A percentile compares a stretch with the other conserved stretches of the same genome.
Conservation (phyloP, 2,797 vertebrate genomes). For the Sardinella longiceps region DNA sequence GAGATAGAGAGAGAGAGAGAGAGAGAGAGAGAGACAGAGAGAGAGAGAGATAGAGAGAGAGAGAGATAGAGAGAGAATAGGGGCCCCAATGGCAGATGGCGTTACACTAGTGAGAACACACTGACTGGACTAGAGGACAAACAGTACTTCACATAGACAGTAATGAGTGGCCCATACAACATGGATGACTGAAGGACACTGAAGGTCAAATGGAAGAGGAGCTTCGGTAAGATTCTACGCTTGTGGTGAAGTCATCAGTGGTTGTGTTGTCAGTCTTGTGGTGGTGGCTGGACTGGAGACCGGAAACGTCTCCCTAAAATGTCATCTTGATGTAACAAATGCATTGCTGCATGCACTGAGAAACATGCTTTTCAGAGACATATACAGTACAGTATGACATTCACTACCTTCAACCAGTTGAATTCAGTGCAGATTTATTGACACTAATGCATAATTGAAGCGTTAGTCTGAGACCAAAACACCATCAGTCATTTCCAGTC, state of each 20-base stretch:
- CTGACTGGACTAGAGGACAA: neutral
- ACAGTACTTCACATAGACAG: neutral
- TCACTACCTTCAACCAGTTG: neutral
- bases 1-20: too few species aligned
- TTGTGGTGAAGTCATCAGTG: neutral
- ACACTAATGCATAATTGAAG: neutral
- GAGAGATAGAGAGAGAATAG: neutral
- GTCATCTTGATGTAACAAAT: neutral
- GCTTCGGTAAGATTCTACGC: neutral
- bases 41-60: neutral
- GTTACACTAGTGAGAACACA: neutral
- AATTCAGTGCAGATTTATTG: neutral
- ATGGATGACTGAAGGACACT: neutral
- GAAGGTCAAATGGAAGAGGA: neutral
- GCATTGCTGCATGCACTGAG: neutral
- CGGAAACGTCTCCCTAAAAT: neutral
- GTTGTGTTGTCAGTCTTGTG: neutral
- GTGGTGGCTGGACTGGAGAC: neutral
- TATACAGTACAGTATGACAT: neutral
- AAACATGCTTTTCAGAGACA: neutral
- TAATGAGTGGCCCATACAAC: neutral
- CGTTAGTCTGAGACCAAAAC: neutral
- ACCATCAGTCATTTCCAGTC: neutral
- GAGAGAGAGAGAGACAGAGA: conserved; percentile 44
- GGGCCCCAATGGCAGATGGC: neutral